These are phyloP conservation scores for Diorhabda carinulata DNA, from an alignment of 1,140 invertebrate genomes.

Conservation along the genomic window DNA sequence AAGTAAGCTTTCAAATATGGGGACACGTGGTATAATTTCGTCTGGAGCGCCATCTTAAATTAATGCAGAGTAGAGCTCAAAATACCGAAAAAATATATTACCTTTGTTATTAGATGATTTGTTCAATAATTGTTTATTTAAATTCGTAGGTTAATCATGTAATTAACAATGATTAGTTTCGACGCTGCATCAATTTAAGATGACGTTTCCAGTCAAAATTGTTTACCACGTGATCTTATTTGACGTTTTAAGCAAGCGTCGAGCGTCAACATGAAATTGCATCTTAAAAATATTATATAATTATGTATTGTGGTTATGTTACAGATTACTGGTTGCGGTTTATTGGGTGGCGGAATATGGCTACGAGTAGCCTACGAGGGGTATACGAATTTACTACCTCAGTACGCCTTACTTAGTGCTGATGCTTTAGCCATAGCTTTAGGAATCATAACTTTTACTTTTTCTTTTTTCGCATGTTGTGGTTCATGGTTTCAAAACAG, in stretches of 20 bases:
- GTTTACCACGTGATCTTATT: not conserved
- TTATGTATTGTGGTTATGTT: constrained; percentile 31
- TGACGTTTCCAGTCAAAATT: no score
- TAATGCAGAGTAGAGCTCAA: no score
- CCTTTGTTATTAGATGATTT: no score
- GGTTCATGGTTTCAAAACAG: constrained; percentile 77
- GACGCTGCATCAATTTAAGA: not conserved
- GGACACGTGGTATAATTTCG: no score
- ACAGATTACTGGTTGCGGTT: constrained; percentile 70
- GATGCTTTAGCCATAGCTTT: constrained; percentile 65
- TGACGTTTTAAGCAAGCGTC: not conserved
- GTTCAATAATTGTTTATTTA: no score
- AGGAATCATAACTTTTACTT: constrained; percentile 65
- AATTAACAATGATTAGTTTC: not conserved
- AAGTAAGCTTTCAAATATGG: no score
- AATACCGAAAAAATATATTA: no score
- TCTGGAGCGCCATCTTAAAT: no score
- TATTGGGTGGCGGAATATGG: constrained; percentile 72
- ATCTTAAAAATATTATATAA: not conserved
- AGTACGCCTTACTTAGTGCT: constrained; percentile 65
- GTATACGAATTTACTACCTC: constrained; percentile 66
- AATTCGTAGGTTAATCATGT: no score
- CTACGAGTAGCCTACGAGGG: constrained; percentile 66
- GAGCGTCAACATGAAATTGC: not conserved
- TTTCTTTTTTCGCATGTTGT: constrained; percentile 77